phyloP scores from a whole-genome alignment of 2,113 vertebrate genomes.

The Oncorhynchus keta region DNA sequence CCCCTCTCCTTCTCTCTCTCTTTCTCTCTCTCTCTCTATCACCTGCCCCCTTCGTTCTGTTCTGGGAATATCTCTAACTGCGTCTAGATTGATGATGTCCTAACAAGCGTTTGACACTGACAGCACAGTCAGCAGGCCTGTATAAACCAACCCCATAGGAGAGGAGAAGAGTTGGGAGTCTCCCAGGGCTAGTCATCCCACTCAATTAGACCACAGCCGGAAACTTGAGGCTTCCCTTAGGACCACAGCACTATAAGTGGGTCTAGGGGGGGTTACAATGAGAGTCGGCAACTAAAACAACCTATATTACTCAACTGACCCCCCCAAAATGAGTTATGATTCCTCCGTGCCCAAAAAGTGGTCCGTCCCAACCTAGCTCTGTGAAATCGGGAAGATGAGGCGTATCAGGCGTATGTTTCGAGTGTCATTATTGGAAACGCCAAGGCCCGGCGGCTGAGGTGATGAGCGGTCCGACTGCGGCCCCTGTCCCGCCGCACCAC shows the following conservation, averaged over 20 bases:
- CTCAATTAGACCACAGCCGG: conserved; percentile 70
- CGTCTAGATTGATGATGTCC: conserved; percentile 72
- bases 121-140: conserved; percentile 78
- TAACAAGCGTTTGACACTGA: conserved; percentile 82
- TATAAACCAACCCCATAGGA: conserved; percentile 71
- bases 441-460: conserved; percentile 17
- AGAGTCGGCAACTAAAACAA: too few species aligned
- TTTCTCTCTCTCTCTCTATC: background rate
- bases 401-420: conserved; percentile 23
- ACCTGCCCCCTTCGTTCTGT: conserved; percentile 68
- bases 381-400: conserved; percentile 10
- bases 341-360: background rate
- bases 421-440: conserved; percentile 45
- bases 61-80: conserved; percentile 75
- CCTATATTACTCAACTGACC: background rate
- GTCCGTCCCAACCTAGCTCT: background rate
- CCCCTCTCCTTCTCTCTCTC: background rate
- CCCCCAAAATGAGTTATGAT: background rate
- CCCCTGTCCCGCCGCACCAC: too few species aligned
- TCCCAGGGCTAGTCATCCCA: conserved; percentile 63
- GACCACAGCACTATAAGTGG: conserved; percentile 52
- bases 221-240: conserved; percentile 67
- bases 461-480: conserved; percentile 35
- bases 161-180: conserved; percentile 42
- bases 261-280: conserved; percentile 25